These are phyloP conservation scores for Cyclargus thomasi DNA, from an alignment of 1,140 invertebrate genomes.

Conservation along the genomic window DNA sequence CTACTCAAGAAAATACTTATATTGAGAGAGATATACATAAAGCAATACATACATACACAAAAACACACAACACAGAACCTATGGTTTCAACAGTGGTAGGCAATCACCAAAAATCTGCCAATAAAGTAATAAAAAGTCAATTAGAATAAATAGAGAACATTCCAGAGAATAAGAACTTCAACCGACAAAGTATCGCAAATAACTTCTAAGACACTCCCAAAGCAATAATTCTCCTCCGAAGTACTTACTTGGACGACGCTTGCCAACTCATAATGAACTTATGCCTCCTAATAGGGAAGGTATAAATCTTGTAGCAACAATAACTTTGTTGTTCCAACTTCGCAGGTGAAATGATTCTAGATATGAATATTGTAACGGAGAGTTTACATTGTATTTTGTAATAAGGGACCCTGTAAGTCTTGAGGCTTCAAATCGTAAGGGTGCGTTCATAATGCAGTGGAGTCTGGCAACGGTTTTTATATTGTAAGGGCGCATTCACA, in stretches of 20 bases:
- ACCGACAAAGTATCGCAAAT: constrained; percentile 3
- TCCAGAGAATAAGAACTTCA: neutral
- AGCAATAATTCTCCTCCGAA: constrained; percentile 32
- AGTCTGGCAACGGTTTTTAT: too few species aligned
- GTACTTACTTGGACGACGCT: neutral
- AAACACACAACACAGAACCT: too few species aligned
- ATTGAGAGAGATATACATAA: too few species aligned
- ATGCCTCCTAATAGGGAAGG: constrained; percentile 9
- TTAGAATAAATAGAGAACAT: neutral
- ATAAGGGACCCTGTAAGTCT: too few species aligned
- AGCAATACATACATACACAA: too few species aligned
- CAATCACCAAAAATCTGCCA: too few species aligned
- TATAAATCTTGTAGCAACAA: constrained; percentile 7
- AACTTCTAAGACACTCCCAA: constrained; percentile 29
- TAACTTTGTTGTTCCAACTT: constrained; percentile 11
- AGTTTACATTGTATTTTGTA: neutral
- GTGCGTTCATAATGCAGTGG: too few species aligned
- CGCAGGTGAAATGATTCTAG: neutral
- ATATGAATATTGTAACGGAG: constrained; percentile 3
- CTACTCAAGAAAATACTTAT: too few species aligned
- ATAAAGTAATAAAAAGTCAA: neutral
- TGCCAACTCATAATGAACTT: constrained; percentile 18
- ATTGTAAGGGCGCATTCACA: neutral
- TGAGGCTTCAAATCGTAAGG: too few species aligned
- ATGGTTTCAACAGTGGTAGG: too few species aligned